Percentiles rank a stretch among this genome's conserved stretches.
Evolutionary conservation across 2,797 vertebrate genomes (phyloP).

Genomic region (Platyrinchus mystaceus): DNA sequence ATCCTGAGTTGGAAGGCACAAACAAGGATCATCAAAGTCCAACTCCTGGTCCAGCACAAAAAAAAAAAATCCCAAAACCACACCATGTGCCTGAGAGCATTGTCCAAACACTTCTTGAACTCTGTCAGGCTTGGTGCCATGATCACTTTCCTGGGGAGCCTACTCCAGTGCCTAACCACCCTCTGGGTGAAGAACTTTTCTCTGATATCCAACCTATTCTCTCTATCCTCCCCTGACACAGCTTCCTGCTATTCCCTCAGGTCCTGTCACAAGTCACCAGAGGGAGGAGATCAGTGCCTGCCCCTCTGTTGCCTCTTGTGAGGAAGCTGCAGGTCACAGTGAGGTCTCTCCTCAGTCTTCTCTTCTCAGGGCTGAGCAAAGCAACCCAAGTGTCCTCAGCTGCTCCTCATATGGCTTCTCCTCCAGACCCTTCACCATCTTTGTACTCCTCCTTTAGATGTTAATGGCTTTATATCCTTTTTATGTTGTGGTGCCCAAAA

Average conservation of each 20-base stretch:
- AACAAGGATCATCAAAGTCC: neutral
- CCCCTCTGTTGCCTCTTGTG: too few species aligned
- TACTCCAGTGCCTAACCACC: neutral
- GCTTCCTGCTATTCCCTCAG: neutral
- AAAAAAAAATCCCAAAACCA: too few species aligned
- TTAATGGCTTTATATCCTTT: neutral
- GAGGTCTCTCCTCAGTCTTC: neutral
- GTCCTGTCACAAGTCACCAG: neutral
- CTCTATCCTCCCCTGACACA: neutral
- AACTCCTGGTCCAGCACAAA: neutral
- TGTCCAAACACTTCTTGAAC: neutral
- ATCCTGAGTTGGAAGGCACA: neutral
- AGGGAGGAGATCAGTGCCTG: too few species aligned
- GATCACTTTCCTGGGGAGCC: neutral
- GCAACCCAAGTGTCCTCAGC: neutral
- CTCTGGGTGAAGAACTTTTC: neutral
- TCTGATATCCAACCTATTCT: neutral
- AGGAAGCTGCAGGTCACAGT: neutral
- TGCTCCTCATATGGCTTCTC: fast-evolving
- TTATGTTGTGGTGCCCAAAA: neutral
- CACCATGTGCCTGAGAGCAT: neutral
- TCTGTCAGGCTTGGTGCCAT: neutral
- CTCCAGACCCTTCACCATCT: too few species aligned
- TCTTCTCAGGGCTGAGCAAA: neutral
- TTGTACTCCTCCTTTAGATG: neutral